Base-by-base conservation (phyloP, 2,113 vertebrate genomes). In the Tetrax tetrax region DNA sequence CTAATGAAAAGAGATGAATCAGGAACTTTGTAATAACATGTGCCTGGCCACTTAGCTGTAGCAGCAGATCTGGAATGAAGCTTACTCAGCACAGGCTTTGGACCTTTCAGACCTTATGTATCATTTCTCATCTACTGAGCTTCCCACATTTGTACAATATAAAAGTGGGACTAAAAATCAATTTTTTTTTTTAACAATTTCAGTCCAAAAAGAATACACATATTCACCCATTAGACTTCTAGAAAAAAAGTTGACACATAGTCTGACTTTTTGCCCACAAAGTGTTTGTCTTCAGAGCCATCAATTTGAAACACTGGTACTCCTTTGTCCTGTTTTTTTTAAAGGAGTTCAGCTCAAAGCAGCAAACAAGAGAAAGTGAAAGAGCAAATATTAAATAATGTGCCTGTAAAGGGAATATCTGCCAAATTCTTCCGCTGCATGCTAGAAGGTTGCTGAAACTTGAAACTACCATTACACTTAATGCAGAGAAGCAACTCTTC, bases 1-100 rank as follows among this genome's bases (percentile, higher is more conserved):
- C 61, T 93, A 94, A 94, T 83, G 83, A 91, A 95, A 95, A 77
- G 35, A 92, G 89, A 77, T 92, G 87, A 96, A 92, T 93, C 82
- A 90, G 90, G 78, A 89, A 47, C 68, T 97, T 89, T 91, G 75
- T 86, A 93, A 93, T 80, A 96, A 75, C 69, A 22, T 68, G 72
- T 89, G 60, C n/a, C 41, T 87, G 69, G 69, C 59, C 64, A 74
- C 64, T 94, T 94, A 91, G 65, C 81, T 92, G 63, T 76, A 88
- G 71, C 70, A 82, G 83, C 47, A 88, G 60, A 94, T 95, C 64
- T 82, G 63, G 43, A 85, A 86, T 82, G 91, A 90, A 6, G 78
- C 94, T 95, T 92, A 83, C 38, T 77, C 70, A 94, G 88, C 95
- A 96, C 72, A 87, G 61, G 31, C 64, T 85, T 90, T 76, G 31